Percentiles rank a stretch among this genome's conserved stretches.
Evolutionary conservation across 2,113 vertebrate species (phyloP).

Genomic region (Thryonomys swinderianus): DNA sequence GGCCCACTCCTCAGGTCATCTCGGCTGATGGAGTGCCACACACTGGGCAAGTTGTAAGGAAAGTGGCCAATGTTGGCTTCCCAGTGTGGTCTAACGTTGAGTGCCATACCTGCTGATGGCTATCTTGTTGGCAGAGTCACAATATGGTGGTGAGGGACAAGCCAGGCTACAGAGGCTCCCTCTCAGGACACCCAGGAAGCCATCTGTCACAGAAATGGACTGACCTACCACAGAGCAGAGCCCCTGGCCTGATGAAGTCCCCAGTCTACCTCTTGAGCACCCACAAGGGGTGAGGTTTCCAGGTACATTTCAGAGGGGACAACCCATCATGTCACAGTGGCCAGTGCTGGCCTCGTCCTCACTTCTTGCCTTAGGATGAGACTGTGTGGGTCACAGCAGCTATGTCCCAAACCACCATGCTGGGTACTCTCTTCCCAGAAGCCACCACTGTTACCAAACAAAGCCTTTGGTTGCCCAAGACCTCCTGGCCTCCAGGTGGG

Average conservation of each 20-base stretch:
- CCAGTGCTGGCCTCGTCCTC: background rate
- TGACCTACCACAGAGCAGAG: background rate
- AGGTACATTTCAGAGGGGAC: background rate
- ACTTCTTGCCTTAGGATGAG: background rate
- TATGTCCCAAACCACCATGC: background rate
- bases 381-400: background rate
- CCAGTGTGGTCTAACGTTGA: background rate
- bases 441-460: too few species aligned
- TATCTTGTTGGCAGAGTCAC: background rate
- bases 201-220: background rate
- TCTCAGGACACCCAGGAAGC: background rate
- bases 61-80: background rate
- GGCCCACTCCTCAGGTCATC: background rate
- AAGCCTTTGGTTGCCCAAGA: background rate
- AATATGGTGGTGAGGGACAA: background rate
- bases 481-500: fast-evolving
- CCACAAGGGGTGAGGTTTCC: background rate
- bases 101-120: too few species aligned
- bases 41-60: background rate
- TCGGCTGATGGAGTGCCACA: background rate
- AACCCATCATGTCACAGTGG: background rate
- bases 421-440: background rate
- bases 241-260: background rate
- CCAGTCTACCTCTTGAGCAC: background rate
- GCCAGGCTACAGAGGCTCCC: background rate